phyloP scores from a whole-genome alignment of 2,888 invertebrate genomes.

The Copidosoma aretas region DNA sequence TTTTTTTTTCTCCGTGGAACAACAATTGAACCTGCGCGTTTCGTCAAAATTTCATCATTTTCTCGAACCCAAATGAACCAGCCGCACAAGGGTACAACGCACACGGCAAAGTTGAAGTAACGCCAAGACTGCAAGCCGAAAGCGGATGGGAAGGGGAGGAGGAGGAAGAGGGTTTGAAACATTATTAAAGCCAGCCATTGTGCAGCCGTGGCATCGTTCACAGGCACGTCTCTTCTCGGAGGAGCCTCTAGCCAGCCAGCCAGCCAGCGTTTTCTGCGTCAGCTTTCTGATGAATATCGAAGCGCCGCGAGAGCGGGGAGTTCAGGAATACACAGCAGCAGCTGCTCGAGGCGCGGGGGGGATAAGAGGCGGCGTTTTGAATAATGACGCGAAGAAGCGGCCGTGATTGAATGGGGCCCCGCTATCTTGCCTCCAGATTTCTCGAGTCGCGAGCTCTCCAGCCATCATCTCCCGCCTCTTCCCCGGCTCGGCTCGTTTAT shows the following conservation, averaged over 20 bases:
- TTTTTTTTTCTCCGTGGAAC: too few species aligned
- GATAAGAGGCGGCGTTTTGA: conserved; percentile 38
- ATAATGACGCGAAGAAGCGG: conserved; percentile 41
- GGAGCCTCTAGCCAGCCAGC: too few species aligned
- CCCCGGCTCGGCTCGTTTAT: conserved; percentile 14
- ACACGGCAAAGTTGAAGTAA: too few species aligned
- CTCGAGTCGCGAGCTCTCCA: conserved; percentile 31
- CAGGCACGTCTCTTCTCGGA: conserved; percentile 5
- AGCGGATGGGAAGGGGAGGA: neutral
- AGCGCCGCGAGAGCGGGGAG: neutral
- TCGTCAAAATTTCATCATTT: too few species aligned
- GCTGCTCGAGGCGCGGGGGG: conserved; percentile 1
- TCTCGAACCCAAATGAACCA: too few species aligned
- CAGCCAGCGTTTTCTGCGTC: conserved; percentile 28
- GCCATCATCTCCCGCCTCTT: too few species aligned
- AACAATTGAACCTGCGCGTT: neutral
- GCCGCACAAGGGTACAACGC: too few species aligned
- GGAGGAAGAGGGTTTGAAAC: neutral
- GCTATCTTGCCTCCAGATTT: conserved; percentile 41
- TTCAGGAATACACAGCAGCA: neutral
- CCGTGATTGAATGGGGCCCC: conserved; percentile 39
- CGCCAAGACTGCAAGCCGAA: too few species aligned
- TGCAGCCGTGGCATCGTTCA: conserved; percentile 15
- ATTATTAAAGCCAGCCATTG: conserved; percentile 29
- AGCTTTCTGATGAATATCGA: conserved; percentile 40